Percentiles rank a stretch among this genome's conserved stretches.
Evolutionary conservation across 2,797 vertebrate species (phyloP).

Genomic region (Australoheros facetus): DNA sequence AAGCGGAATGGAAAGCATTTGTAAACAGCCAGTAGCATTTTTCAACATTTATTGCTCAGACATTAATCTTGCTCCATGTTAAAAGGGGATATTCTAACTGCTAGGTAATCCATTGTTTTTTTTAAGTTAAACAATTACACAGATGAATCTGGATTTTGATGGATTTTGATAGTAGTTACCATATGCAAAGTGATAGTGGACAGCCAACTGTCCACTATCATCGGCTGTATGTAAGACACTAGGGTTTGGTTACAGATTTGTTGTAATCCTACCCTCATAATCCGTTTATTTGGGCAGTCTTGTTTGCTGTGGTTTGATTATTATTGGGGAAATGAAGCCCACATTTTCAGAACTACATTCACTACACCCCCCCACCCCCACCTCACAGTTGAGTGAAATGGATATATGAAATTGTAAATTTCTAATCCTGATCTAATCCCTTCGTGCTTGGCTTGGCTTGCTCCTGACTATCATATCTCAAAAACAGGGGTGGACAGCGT

Average conservation of each 20-base stretch:
- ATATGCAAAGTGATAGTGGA: not conserved
- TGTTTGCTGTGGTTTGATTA: not conserved
- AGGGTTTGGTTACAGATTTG: not conserved
- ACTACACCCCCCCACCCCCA: not conserved
- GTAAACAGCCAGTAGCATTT: conserved; percentile 52
- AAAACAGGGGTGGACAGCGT: not conserved
- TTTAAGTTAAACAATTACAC: not conserved
- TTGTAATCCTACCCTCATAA: not conserved
- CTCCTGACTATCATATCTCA: not conserved
- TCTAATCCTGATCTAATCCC: conserved; percentile 21
- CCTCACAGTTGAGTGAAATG: conserved; percentile 20
- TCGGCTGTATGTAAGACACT: not conserved
- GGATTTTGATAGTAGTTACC: not conserved
- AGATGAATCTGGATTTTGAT: not conserved
- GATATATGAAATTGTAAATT: conserved; percentile 21
- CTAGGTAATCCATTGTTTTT: not conserved
- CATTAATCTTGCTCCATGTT: conserved; percentile 52
- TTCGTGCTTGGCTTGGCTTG: conserved; percentile 1
- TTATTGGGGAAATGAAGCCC: rapidly evolving
- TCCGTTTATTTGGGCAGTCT: rapidly evolving
- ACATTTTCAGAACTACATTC: not conserved
- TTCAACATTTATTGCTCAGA: conserved; percentile 28
- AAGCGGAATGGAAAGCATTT: conserved; percentile 32
- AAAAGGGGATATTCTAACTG: conserved; percentile 4
- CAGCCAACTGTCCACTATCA: rapidly evolving